These are phyloP conservation scores for Limnephilus rhombicus DNA, from an alignment of 2,888 invertebrate species.

Conservation along the genomic window DNA sequence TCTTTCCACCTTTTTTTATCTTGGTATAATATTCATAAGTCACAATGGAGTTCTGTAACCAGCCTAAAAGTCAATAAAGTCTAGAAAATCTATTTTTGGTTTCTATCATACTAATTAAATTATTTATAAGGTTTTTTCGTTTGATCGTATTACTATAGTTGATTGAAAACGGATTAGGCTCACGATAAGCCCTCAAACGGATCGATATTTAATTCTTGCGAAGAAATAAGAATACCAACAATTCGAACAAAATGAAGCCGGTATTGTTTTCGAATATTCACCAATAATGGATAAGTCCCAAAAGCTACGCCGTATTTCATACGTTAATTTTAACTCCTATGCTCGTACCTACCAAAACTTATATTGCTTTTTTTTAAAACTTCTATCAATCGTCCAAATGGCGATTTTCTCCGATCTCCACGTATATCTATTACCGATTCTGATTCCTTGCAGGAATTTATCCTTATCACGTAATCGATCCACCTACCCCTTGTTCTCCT, in stretches of 20 bases:
- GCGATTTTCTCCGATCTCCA: background rate
- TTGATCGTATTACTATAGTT: background rate
- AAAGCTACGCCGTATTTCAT: background rate
- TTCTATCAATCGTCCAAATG: constrained; percentile 22
- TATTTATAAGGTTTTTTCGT: no score
- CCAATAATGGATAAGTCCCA: background rate
- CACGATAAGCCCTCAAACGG: background rate
- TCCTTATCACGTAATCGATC: constrained; percentile 43
- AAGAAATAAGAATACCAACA: background rate
- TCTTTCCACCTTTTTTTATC: no score
- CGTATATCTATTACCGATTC: constrained; percentile 19
- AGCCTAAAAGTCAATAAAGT: no score
- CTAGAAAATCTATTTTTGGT: no score
- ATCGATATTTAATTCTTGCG: background rate
- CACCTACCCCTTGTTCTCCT: background rate
- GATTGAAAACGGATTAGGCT: background rate
- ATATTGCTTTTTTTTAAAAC: constrained; percentile 27
- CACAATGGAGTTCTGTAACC: no score
- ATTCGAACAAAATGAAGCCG: background rate
- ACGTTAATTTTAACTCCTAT: background rate
- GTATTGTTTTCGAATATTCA: background rate
- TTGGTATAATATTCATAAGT: no score
- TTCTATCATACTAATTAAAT: no score
- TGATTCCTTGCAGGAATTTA: background rate
- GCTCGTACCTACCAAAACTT: background rate